Conservation (phyloP, 2,113 vertebrate species). For the Zosterops pallidus region DNA sequence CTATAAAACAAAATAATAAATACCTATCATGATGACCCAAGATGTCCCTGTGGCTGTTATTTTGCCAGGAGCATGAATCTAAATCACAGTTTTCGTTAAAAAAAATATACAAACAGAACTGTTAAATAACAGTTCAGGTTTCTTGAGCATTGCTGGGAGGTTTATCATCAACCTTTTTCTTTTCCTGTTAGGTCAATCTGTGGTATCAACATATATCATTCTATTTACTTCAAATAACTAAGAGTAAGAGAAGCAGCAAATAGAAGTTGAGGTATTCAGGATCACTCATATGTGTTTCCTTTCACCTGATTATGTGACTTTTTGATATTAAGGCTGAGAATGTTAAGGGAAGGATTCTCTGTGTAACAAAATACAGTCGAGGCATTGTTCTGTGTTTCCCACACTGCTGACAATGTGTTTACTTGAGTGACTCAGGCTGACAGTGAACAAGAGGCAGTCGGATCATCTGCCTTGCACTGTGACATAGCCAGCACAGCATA, state of each 20-base stretch:
- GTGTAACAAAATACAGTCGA: neutral
- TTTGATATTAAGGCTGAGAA: neutral
- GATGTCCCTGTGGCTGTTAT: neutral
- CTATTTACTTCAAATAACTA: neutral
- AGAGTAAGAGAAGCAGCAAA: neutral
- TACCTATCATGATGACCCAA: neutral
- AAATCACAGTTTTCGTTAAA: neutral
- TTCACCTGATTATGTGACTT: neutral
- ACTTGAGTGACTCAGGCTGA: neutral
- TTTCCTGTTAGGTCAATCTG: neutral
- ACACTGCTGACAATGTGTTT: neutral
- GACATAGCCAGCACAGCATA: neutral
- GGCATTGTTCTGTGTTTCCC: neutral
- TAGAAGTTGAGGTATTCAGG: neutral
- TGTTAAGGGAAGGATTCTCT: neutral
- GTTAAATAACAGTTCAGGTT: neutral
- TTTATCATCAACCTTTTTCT: neutral
- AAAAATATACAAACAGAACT: neutral
- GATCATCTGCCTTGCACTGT: neutral
- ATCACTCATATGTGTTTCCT: neutral
- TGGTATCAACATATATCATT: neutral
- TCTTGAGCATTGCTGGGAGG: neutral
- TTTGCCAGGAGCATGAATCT: neutral
- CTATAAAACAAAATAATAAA: neutral
- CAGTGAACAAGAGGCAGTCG: accelerated